phyloP scores from a whole-genome alignment of 2,797 vertebrate genomes.

The Melanogrammus aeglefinus region DNA sequence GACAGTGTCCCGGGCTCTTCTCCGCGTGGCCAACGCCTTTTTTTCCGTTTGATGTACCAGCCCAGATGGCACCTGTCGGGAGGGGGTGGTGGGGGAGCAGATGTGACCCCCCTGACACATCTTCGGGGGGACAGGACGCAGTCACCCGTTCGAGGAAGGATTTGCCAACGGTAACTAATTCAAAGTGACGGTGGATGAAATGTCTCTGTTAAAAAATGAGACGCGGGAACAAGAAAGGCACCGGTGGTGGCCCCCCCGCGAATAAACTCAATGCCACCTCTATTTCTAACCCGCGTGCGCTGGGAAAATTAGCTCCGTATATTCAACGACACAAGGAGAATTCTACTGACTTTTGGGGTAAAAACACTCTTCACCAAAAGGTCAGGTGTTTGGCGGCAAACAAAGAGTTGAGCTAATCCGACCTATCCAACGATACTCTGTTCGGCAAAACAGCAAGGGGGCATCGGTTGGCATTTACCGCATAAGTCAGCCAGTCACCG shows the following conservation, averaged over 20 bases:
- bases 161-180: slow-evolving; percentile 28
- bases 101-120: slow-evolving; percentile 54
- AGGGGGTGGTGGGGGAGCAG: slow-evolving; percentile 49
- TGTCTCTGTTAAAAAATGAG: neutral
- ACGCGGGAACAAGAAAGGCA: neutral
- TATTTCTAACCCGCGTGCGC: neutral
- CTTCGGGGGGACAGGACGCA: slow-evolving; percentile 29
- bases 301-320: neutral
- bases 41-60: slow-evolving; percentile 52
- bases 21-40: slow-evolving; percentile 27
- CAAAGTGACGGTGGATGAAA: slow-evolving; percentile 13
- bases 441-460: neutral
- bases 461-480: neutral
- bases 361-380: neutral
- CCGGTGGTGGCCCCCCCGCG: too few species aligned
- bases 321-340: neutral
- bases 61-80: slow-evolving; percentile 59
- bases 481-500: neutral
- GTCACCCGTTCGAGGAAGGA: slow-evolving; percentile 41
- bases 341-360: neutral
- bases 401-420: neutral
- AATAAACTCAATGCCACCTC: neutral
- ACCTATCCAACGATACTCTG: neutral
- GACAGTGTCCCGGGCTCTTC: slow-evolving; percentile 31
- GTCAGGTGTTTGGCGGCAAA: neutral